A percentile compares a stretch with the other conserved stretches of the same genome.
These are phyloP conservation scores for Belgica antarctica DNA, from an alignment of 2,888 invertebrate genomes.

Conservation along the genomic window DNA sequence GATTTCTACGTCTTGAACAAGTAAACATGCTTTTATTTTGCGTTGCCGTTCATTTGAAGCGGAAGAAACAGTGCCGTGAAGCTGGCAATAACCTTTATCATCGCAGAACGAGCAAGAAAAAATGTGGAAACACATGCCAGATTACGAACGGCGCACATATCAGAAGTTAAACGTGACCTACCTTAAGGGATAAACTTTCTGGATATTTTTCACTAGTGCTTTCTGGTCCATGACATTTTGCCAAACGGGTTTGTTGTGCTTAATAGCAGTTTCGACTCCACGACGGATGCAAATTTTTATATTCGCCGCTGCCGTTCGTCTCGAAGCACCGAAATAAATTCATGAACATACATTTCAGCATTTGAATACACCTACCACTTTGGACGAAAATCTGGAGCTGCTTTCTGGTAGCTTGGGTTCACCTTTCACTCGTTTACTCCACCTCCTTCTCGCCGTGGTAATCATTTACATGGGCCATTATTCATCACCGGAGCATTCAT, in stretches of 20 bases:
- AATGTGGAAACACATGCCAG: background rate
- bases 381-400: background rate
- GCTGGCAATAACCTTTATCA: constrained; percentile 17
- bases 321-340: constrained; percentile 17
- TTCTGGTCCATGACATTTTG: background rate
- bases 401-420: background rate
- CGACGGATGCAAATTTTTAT: constrained; percentile 19
- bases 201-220: background rate
- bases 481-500: constrained; percentile 27
- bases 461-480: constrained; percentile 39
- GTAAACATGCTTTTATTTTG: background rate
- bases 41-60: background rate
- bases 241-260: constrained; percentile 16
- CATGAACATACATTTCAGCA: constrained; percentile 20
- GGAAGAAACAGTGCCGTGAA: background rate
- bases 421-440: background rate
- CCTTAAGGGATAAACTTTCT: background rate
- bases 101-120: background rate
- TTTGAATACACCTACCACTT: background rate
- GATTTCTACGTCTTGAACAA: background rate
- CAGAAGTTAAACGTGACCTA: constrained; percentile 23
- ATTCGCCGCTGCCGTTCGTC: background rate
- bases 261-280: constrained; percentile 11
- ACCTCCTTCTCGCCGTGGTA: too few species aligned
- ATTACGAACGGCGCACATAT: background rate